phyloP scores from a whole-genome alignment of 2,888 invertebrate species.

The Deilephila elpenor region DNA sequence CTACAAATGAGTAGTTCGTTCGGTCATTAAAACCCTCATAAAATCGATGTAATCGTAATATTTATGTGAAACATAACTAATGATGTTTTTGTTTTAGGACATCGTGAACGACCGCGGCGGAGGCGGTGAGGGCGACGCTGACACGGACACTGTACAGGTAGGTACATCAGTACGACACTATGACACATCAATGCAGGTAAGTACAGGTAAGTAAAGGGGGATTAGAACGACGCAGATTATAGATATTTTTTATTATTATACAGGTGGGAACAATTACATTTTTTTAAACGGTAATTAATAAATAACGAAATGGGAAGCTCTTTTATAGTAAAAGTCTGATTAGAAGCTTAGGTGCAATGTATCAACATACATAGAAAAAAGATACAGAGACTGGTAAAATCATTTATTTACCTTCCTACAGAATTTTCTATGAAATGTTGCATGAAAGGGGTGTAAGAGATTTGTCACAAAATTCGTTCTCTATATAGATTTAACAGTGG shows the following conservation, averaged over 20 bases:
- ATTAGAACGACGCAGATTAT: no score
- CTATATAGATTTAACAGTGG: neutral
- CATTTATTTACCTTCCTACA: no score
- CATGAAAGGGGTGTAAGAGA: no score
- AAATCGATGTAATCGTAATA: neutral
- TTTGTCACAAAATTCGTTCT: neutral
- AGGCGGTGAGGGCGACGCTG: constrained; percentile 72
- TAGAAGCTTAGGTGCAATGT: no score
- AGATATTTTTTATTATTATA: neutral
- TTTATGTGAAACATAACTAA: neutral
- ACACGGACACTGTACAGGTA: constrained; percentile 67
- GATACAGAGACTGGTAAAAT: no score
- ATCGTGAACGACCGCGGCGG: constrained; percentile 78
- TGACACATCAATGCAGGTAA: neutral
- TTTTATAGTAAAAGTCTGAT: no score
- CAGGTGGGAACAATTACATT: no score
- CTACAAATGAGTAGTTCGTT: neutral
- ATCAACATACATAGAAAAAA: no score
- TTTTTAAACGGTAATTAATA: no score
- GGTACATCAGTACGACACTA: constrained; percentile 41
- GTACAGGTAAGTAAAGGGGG: neutral
- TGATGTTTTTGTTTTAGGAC: constrained; percentile 58
- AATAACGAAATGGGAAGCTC: no score
- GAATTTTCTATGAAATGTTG: no score
- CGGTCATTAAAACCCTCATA: neutral